Base-by-base conservation (phyloP, 1,140 invertebrate species). In the Cecropterus lyciades region DNA sequence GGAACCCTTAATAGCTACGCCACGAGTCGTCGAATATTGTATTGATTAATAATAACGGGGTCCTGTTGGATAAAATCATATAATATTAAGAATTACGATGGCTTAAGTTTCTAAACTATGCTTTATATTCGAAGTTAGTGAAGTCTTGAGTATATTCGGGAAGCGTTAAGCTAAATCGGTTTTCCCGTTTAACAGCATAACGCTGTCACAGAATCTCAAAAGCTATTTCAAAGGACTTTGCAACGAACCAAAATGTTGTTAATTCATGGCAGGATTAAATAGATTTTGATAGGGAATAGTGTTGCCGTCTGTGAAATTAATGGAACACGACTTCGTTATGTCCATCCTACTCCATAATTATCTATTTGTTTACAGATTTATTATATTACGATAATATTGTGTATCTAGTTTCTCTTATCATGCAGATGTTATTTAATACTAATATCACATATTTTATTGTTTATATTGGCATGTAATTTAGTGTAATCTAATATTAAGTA, bases 81-180 rank as follows among this genome's bases (percentile, higher is more conserved):
- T 49, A 57, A 13, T 66, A 30, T 24, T 48, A 57, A 27, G 20
- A 33, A 45, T 33, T 48, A 42, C 45, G 45, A 40, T 37, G 11
- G 16, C 40, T 40, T 49, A 51, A 62, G 46, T 62, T 46, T 49
- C 59, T 62, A 40, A 51, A 51, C 59, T 51, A 62, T 62, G 45
- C 59, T 62, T 51, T 62, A 62, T 62, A 62, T 49, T 62, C 59
- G 30, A 46, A 62, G 59, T 62, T 49, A 51, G 59, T 49, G 33
- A 46, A 62, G 48, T 51, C 46, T 62, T 51, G 46, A 62, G 59
- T 51, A 62, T 62, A 51, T 62, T 62, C 59, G 59, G 46, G 59
- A 62, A 62, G 59, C 46, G 59, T 51, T 62, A 62, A 62, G 59
- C 59, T 62, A 62, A 62, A 62, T 62, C 59, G 59, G 46, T 62